Conservation (phyloP, 2,888 invertebrate genomes). For the Melanostoma scalare region DNA sequence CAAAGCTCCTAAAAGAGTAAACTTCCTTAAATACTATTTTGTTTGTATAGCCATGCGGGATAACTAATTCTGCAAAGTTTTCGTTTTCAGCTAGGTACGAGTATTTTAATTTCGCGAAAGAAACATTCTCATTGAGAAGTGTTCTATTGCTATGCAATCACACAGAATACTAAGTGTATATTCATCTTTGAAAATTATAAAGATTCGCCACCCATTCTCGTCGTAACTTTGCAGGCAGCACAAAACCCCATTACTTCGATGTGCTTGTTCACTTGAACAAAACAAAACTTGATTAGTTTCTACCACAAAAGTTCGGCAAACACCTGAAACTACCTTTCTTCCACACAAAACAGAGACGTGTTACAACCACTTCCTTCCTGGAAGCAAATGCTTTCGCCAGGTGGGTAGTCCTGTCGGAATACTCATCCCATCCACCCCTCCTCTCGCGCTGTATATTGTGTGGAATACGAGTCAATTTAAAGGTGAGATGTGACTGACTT, state of each 20-base stretch:
- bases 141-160: constrained; percentile 35
- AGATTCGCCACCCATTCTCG: constrained; percentile 7
- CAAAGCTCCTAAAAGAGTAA: constrained; percentile 31
- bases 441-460: constrained; percentile 36
- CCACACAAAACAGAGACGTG: constrained; percentile 51
- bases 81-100: constrained; percentile 2
- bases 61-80: constrained; percentile 53
- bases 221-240: background rate
- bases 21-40: constrained; percentile 53
- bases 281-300: constrained; percentile 72
- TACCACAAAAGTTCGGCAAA: constrained; percentile 69
- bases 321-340: constrained; percentile 69
- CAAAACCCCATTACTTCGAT: constrained; percentile 6
- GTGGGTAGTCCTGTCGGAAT: background rate
- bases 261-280: constrained; percentile 65
- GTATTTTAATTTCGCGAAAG: constrained; percentile 68
- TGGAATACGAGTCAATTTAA: constrained; percentile 71
- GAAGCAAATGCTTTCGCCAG: constrained; percentile 26
- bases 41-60: constrained; percentile 28
- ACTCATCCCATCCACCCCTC: background rate
- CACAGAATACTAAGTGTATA: constrained; percentile 58
- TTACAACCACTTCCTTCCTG: constrained; percentile 65
- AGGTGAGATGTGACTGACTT: constrained; percentile 70
- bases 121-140: constrained; percentile 64
- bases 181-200: constrained; percentile 21